These are phyloP conservation scores for Hybos culiciformis DNA, from an alignment of 2,888 invertebrate species.

Conservation along the genomic window DNA sequence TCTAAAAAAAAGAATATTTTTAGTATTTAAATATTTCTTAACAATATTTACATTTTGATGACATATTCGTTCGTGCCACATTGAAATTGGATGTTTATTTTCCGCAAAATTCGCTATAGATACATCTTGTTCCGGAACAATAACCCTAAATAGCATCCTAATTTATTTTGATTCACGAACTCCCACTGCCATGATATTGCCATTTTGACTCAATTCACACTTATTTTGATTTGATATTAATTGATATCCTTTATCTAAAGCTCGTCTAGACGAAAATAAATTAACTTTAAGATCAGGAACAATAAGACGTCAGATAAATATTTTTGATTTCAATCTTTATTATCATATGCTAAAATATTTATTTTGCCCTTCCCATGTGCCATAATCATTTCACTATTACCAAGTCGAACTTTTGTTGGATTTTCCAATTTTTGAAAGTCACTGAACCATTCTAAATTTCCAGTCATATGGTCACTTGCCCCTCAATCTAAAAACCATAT, in stretches of 20 bases:
- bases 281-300: background rate
- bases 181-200: slow-evolving; percentile 7
- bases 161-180: background rate
- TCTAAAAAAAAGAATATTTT: too few relatives aligned
- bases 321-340: background rate
- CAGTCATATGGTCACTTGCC: slow-evolving; percentile 14
- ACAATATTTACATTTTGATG: too few relatives aligned
- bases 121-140: too few relatives aligned
- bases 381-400: slow-evolving; percentile 9
- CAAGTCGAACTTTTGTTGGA: slow-evolving; percentile 5
- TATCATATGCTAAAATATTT: slow-evolving; percentile 8
- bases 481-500: slow-evolving; percentile 14
- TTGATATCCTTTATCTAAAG: background rate
- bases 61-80: too few relatives aligned
- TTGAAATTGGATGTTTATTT: too few relatives aligned
- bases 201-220: slow-evolving; percentile 3
- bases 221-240: slow-evolving; percentile 1
- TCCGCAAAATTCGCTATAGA: too few relatives aligned
- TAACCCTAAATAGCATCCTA: too few relatives aligned
- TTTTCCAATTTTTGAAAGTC: slow-evolving; percentile 3
- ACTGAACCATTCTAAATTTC: slow-evolving; percentile 1
- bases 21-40: too few relatives aligned
- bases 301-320: slow-evolving; percentile 3
- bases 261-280: background rate
- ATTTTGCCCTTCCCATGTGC: slow-evolving; percentile 10